Conservation (phyloP, 2,888 invertebrate species). For the Patella caerulea region DNA sequence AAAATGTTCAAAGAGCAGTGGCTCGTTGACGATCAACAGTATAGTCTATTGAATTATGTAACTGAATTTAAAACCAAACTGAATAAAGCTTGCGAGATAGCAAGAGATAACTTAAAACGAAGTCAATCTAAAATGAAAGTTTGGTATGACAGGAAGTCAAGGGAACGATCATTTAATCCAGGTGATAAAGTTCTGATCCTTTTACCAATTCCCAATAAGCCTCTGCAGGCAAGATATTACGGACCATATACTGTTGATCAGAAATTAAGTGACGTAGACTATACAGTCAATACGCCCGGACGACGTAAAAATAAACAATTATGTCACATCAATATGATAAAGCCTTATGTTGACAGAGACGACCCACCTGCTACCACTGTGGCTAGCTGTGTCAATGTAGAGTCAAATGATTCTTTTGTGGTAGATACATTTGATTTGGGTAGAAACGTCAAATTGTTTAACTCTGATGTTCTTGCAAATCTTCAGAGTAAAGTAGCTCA, state of each 20-base stretch:
- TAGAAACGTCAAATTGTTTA: neutral
- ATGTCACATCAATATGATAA: constrained; percentile 40
- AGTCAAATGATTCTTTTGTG: neutral
- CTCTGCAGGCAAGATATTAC: constrained; percentile 19
- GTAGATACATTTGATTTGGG: neutral
- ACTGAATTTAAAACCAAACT: no score
- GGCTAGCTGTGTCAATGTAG: no score
- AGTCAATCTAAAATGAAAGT: constrained; percentile 37
- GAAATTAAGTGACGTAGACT: constrained; percentile 16
- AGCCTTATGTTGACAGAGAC: constrained; percentile 31
- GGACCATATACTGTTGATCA: constrained; percentile 15
- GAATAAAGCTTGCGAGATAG: no score
- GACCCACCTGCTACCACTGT: neutral
- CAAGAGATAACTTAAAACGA: constrained; percentile 21
- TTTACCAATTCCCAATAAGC: constrained; percentile 33
- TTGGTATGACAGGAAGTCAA: constrained; percentile 33
- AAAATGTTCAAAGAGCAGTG: no score
- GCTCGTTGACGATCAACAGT: neutral
- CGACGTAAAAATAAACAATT: constrained; percentile 27
- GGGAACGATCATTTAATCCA: constrained; percentile 32
- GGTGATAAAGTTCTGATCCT: constrained; percentile 41
- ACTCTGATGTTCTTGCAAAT: constrained; percentile 16
- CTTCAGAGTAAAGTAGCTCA: constrained; percentile 14
- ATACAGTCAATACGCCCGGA: constrained; percentile 32
- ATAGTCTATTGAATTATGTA: no score